Percentiles rank a stretch among this genome's conserved stretches.
Conservation (phyloP, 2,113 vertebrate species). For the Ornithorhynchus anatinus region DNA sequence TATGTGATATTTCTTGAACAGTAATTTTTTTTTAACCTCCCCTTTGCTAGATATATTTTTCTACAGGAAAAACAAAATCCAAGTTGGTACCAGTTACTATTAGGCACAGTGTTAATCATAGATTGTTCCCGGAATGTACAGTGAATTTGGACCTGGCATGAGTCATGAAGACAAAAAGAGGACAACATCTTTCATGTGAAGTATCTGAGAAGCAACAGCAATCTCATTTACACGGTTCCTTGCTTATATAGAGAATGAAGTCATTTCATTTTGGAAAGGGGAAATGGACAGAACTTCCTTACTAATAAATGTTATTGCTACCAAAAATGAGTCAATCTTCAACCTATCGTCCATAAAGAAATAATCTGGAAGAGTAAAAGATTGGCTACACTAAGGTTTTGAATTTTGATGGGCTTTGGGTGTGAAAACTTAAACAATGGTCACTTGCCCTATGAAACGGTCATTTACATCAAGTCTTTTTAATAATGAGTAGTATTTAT, state of each 20-base stretch:
- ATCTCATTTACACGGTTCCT: not conserved
- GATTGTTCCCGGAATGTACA: constrained; percentile 27
- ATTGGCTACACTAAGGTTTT: not conserved
- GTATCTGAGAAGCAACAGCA: constrained; percentile 7
- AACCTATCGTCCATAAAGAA: not conserved
- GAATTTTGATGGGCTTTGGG: too few species aligned
- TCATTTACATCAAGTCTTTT: too few species aligned
- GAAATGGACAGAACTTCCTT: constrained; percentile 1
- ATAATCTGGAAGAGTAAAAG: not conserved
- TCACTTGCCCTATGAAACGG: too few species aligned
- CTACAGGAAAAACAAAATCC: too few species aligned
- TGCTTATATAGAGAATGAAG: constrained; percentile 29
- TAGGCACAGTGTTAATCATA: constrained; percentile 31
- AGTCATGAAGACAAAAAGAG: too few species aligned
- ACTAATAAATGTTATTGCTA: not conserved
- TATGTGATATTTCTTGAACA: too few species aligned
- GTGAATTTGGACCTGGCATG: too few species aligned
- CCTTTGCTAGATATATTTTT: too few species aligned
- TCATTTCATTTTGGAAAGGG: not conserved
- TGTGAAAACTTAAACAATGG: too few species aligned
- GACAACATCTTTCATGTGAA: not conserved
- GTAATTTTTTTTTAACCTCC: too few species aligned
- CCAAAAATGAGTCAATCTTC: not conserved
- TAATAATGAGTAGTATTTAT: too few species aligned
- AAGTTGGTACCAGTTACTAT: constrained; percentile 47